Evolutionary conservation across 2,888 invertebrate species (phyloP), one percentile per base, ranked within the genome.

Genomic region (Caprella mutica): DNA sequence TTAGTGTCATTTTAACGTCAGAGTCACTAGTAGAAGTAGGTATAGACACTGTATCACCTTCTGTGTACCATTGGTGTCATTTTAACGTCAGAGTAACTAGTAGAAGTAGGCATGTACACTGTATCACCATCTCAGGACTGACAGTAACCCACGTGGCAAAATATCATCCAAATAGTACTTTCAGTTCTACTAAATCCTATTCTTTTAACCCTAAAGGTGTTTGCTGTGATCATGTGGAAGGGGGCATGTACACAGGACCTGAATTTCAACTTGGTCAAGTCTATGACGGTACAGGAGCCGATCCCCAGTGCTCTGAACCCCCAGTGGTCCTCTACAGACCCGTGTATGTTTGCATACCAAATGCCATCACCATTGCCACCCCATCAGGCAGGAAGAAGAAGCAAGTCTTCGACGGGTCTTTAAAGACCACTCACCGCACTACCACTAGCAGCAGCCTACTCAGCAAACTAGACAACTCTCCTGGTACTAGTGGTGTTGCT

Each of bases 261-360:
- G 85, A 86, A 72, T 85, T 86, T 71, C 80, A 84, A 54, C 72
- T 85, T 51, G 85, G 85, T 2, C 84, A 85, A 72, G 86, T 86
- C 4, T 84, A 85, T 70, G 84, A 84, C 70, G 84, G 84, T 19
- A 78, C 77, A 24, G 77, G 77, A 54, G 72, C 72, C 6, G 70
- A 70, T 56, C 75, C 77, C 52, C 79, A 79, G 61, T 76, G 78
- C 2, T 39, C 48, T 24, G 54, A 54, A 8, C 62, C 62, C 30
- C 71, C 72, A n/a, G 75, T 81, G 33, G 78, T 84, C 46, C 75
- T 84, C 46, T 84, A 82, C 73, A 76, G 81, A 62, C 81, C 82
- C 3, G 77, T 81, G 38, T 82, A 82, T 70, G 69, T 70, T 12
- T 68, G 68, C 53, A 58, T 65, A 4, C 63, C 63, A 40, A 63